Percentiles rank a stretch among this genome's conserved stretches.
Evolutionary conservation across 2,113 vertebrate species (phyloP).

Genomic region (Corythornis cristatus): DNA sequence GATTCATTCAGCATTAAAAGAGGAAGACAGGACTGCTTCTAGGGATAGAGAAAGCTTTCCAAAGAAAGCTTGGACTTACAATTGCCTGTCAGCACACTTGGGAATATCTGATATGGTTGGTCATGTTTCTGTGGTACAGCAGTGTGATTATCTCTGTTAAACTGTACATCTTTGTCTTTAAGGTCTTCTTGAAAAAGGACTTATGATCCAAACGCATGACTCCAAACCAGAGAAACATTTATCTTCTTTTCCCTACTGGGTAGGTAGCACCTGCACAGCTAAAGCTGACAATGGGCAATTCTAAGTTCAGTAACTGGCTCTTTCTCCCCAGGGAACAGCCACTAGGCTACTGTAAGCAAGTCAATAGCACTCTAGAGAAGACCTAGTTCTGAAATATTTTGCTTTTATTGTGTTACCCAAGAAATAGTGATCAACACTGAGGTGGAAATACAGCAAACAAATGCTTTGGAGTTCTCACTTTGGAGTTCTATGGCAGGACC

Average conservation of each 20-base stretch:
- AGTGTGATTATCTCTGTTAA: neutral
- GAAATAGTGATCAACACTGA: neutral
- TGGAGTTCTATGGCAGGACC: neutral
- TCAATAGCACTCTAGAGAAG: neutral
- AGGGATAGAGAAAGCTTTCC: neutral
- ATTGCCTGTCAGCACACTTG: neutral
- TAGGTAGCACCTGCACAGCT: neutral
- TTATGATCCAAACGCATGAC: neutral
- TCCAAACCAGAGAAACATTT: neutral
- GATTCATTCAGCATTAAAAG: neutral
- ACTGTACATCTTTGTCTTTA: neutral
- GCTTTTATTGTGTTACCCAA: neutral
- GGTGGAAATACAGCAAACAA: neutral
- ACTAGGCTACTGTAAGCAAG: neutral
- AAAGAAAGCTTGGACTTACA: neutral
- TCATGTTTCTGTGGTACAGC: neutral
- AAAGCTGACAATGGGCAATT: neutral
- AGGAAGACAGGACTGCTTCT: neutral
- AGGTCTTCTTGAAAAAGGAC: neutral
- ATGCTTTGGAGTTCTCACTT: constrained; percentile 21
- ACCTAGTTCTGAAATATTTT: constrained; percentile 7
- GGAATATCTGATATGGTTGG: neutral
- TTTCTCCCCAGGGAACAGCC: neutral
- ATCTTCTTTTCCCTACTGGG: neutral
- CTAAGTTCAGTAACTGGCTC: neutral